Conservation (phyloP, 2,797 vertebrate genomes). For the Ctenopoma kingsleyae region DNA sequence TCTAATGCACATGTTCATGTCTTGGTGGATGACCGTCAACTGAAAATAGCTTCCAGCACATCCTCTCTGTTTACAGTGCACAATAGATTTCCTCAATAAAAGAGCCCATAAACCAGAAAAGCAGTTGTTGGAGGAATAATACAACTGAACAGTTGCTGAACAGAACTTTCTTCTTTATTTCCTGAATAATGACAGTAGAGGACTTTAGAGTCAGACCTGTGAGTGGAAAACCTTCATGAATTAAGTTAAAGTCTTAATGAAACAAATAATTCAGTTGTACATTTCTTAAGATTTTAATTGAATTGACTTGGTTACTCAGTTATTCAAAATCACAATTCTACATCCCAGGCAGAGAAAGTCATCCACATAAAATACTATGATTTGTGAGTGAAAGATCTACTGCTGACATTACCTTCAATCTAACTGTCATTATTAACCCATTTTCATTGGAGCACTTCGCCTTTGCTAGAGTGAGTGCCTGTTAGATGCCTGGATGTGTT, state of each 20-base stretch:
- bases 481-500: slow-evolving; percentile 54
- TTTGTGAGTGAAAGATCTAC: slow-evolving; percentile 38
- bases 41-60: slow-evolving; percentile 36
- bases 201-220: slow-evolving; percentile 19
- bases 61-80: slow-evolving; percentile 41
- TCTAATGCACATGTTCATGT: slow-evolving; percentile 10
- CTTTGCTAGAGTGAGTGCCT: slow-evolving; percentile 40
- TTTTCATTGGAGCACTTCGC: slow-evolving; percentile 54
- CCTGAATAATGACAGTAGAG: not conserved
- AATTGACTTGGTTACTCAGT: slow-evolving; percentile 27
- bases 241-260: slow-evolving; percentile 5
- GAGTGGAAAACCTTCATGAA: slow-evolving; percentile 3
- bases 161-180: slow-evolving; percentile 13
- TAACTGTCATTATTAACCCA: slow-evolving; percentile 64
- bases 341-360: slow-evolving; percentile 12
- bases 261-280: slow-evolving; percentile 17
- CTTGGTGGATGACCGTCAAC: slow-evolving; percentile 23
- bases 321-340: slow-evolving; percentile 15
- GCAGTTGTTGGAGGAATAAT: slow-evolving; percentile 1
- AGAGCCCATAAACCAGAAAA: slow-evolving; percentile 27
- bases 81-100: slow-evolving; percentile 53
- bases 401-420: slow-evolving; percentile 49
- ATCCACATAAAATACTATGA: slow-evolving; percentile 34
- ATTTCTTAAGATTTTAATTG: slow-evolving; percentile 26
- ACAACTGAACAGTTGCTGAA: slow-evolving; percentile 2